Evolutionary conservation across 2,888 invertebrate species (phyloP).

Genomic region (Molorchus minor): DNA sequence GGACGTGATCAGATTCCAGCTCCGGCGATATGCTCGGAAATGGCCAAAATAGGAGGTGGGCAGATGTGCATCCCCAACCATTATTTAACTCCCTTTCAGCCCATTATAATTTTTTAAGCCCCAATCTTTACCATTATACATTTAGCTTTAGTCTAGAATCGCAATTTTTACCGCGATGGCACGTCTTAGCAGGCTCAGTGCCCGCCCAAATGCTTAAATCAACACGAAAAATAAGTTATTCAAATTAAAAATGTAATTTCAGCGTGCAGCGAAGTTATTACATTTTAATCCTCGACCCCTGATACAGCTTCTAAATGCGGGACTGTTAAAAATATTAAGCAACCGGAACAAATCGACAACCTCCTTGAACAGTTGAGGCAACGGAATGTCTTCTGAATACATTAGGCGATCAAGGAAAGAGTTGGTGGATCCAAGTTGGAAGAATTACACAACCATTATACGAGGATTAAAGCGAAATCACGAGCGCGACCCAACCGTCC

Average conservation of each 20-base stretch:
- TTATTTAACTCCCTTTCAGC: slow-evolving; percentile 60
- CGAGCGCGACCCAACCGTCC: slow-evolving; percentile 57
- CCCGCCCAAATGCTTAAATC: slow-evolving; percentile 71
- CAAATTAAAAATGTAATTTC: slow-evolving; percentile 77
- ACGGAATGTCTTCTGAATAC: slow-evolving; percentile 59
- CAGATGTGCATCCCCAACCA: slow-evolving; percentile 58
- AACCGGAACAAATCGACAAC: slow-evolving; percentile 62
- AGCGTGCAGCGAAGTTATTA: slow-evolving; percentile 63
- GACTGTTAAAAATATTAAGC: slow-evolving; percentile 63
- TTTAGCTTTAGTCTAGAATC: slow-evolving; percentile 76
- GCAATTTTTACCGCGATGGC: slow-evolving; percentile 77
- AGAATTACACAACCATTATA: slow-evolving; percentile 66
- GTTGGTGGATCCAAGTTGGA: slow-evolving; percentile 60
- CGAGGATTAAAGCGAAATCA: slow-evolving; percentile 65
- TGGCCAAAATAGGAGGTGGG: slow-evolving; percentile 32
- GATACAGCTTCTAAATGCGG: slow-evolving; percentile 60
- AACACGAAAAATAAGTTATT: slow-evolving; percentile 78
- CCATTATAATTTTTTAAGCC: slow-evolving; percentile 79
- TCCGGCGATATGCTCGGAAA: slow-evolving; percentile 44
- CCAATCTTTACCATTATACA: slow-evolving; percentile 78
- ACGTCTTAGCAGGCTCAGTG: slow-evolving; percentile 70
- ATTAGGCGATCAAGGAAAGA: slow-evolving; percentile 62
- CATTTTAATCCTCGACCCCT: slow-evolving; percentile 64
- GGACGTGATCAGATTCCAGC: slow-evolving; percentile 65
- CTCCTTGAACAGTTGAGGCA: slow-evolving; percentile 39